Evolutionary conservation across 2,797 vertebrate species (phyloP), one percentile per base, ranked within the genome.

Genomic region (Acipenser oxyrinchus): DNA sequence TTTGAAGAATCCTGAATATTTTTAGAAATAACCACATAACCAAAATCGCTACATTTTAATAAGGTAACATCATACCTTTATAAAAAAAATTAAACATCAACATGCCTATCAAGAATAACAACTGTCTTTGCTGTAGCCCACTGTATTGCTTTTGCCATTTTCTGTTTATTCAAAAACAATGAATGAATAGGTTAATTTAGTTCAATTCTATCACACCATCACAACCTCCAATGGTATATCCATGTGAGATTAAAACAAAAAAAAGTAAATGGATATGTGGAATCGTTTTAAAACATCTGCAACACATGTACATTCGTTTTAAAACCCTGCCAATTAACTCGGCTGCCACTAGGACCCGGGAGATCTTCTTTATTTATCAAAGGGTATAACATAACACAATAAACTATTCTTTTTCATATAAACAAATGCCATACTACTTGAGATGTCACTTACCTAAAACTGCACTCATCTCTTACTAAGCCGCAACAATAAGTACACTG

Each of bases 361-460:
- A 13, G 55, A 58, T 11, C 7, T 58, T n/a, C 12, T n/a, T 11
- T 7, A 58, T 4, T 58, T n/a, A n/a, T 58, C 6, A 11, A 58
- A 11, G 11, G 6, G 13, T 7, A 58, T 58, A 58, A 58, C 13
- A n/a, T 3, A 10, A 7, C 12, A n/a, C 12, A 58, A 58, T 13
- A 58, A 11, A n/a, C 12, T 7, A 7, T 12, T 13, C 1, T 10
- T 7, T 7, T 58, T 4, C 12, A 58, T 11, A 11, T 11, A 13
- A n/a, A 12, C 6, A 7, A 11, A 10, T 4, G n/a, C n/a, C 7
- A 48, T 55, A 49, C 37, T 10, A 12, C n/a, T 52, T 23, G 13
- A 9, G 9, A 52, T 23, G 18, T 23, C 11, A 64, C 50, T 10
- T 8, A 69, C 68, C 67, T 58, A 49, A 12, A 61, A 68, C 51